Evolutionary conservation across 2,797 vertebrate species (phyloP).

Genomic region (Telmatherina bonti): DNA sequence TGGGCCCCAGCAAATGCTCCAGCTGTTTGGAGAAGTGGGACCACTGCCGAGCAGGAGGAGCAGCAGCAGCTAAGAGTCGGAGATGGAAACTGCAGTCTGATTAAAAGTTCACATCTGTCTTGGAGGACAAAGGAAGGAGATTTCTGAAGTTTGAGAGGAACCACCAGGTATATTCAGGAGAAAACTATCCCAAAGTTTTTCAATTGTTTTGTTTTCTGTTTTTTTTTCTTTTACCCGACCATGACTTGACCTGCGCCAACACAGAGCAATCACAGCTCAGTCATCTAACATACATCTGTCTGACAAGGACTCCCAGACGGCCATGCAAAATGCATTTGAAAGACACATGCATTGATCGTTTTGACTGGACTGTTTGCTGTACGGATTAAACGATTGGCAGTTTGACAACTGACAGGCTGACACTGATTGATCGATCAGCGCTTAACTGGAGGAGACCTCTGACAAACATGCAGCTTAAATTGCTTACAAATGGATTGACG

Average conservation of each 20-base stretch:
- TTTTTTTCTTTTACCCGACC: slow-evolving; percentile 11
- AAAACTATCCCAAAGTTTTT: neutral
- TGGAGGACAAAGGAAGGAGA: slow-evolving; percentile 54
- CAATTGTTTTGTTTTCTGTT: slow-evolving; percentile 12
- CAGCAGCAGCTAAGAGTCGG: slow-evolving; percentile 49
- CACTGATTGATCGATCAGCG: slow-evolving; percentile 70
- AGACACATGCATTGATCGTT: slow-evolving; percentile 68
- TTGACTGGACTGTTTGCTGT: slow-evolving; percentile 62
- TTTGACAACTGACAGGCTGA: slow-evolving; percentile 70
- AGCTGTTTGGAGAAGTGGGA: slow-evolving; percentile 80
- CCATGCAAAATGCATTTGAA: slow-evolving; percentile 40
- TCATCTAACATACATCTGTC: slow-evolving; percentile 33
- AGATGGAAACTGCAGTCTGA: slow-evolving; percentile 54
- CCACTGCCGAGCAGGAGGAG: slow-evolving; percentile 60
- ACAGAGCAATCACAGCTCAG: slow-evolving; percentile 9
- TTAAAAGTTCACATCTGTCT: slow-evolving; percentile 75
- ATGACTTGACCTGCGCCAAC: slow-evolving; percentile 14
- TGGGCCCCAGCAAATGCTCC: slow-evolving; percentile 72
- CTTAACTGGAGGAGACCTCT: slow-evolving; percentile 67
- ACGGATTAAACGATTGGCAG: slow-evolving; percentile 68
- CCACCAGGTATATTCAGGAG: slow-evolving; percentile 16
- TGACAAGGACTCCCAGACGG: slow-evolving; percentile 54
- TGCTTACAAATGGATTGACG: slow-evolving; percentile 59
- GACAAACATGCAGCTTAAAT: slow-evolving; percentile 63
- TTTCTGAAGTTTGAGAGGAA: slow-evolving; percentile 27